Evolutionary conservation across 2,888 invertebrate genomes (phyloP).

Genomic region (Drosophila pseudotalamancana): DNA sequence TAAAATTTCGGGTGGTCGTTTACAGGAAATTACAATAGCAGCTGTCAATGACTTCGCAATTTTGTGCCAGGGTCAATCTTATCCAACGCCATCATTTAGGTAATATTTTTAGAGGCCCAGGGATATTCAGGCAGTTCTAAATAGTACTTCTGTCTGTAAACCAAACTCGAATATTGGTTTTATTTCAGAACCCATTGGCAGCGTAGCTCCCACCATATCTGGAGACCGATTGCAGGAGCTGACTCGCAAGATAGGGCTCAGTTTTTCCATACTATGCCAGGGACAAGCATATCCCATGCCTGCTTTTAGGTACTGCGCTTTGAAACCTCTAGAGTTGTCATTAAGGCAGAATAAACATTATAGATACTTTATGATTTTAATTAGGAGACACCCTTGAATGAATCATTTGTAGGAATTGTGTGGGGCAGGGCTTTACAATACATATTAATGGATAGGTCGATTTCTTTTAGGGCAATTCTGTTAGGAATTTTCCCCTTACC

Average conservation of each 20-base stretch:
- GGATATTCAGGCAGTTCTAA: slow-evolving; percentile 46
- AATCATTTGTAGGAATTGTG: slow-evolving; percentile 71
- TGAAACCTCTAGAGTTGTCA: neutral
- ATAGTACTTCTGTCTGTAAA: rapidly evolving
- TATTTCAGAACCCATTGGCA: slow-evolving; percentile 88
- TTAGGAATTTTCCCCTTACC: slow-evolving; percentile 23
- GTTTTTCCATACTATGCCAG: slow-evolving; percentile 89
- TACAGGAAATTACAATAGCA: slow-evolving; percentile 85
- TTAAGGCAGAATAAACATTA: slow-evolving; percentile 48
- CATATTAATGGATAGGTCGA: no score
- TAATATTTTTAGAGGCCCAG: slow-evolving; percentile 64
- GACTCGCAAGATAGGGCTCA: slow-evolving; percentile 83
- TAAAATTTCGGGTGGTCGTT: slow-evolving; percentile 85
- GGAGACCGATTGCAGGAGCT: slow-evolving; percentile 86
- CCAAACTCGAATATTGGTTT: neutral
- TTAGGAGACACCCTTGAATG: slow-evolving; percentile 68
- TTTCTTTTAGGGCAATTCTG: slow-evolving; percentile 26
- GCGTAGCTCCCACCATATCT: slow-evolving; percentile 87
- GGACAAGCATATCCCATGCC: slow-evolving; percentile 91
- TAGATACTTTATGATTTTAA: neutral
- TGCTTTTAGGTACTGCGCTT: slow-evolving; percentile 88
- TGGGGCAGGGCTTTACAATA: no score
- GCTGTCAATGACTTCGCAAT: slow-evolving; percentile 75
- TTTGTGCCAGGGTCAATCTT: slow-evolving; percentile 86
- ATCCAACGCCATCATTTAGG: slow-evolving; percentile 86